These are phyloP conservation scores for Sminthurinus signatus DNA, from an alignment of 1,140 invertebrate species.

Conservation along the genomic window DNA sequence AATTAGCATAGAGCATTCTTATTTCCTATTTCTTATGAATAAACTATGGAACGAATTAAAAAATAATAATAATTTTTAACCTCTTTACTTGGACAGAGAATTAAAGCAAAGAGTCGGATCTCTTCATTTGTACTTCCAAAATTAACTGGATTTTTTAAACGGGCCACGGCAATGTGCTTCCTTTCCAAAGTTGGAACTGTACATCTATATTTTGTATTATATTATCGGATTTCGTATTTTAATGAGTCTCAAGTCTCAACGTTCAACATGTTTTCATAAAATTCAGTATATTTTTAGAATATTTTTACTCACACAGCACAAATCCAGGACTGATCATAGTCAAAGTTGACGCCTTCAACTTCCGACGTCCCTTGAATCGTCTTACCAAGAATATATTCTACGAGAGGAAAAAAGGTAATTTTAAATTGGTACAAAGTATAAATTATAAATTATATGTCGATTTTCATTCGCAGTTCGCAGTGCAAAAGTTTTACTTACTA, in stretches of 20 bases:
- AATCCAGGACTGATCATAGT: slow-evolving; percentile 60
- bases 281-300: not conserved
- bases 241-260: not conserved
- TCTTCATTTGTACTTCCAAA: slow-evolving; percentile 57
- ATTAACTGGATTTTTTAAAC: slow-evolving; percentile 55
- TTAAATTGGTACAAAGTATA: not conserved
- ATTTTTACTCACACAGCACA: slow-evolving; percentile 52
- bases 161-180: slow-evolving; percentile 56
- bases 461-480: not conserved
- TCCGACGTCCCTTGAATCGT: slow-evolving; percentile 56
- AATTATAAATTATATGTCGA: not conserved
- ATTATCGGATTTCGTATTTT: not conserved
- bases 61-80: too few relatives aligned
- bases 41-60: too few relatives aligned
- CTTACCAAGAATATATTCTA: slow-evolving; percentile 54
- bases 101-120: slow-evolving; percentile 57
- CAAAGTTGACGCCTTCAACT: slow-evolving; percentile 53
- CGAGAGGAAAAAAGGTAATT: not conserved
- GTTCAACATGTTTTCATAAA: not conserved
- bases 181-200: slow-evolving; percentile 52
- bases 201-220: slow-evolving; percentile 44
- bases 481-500: not conserved
- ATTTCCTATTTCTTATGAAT: not conserved
- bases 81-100: slow-evolving; percentile 58
- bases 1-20: not conserved